Evolutionary conservation across 2,113 vertebrate genomes (phyloP), one percentile per base, ranked within the genome.

Genomic region (Micronisus gabar): DNA sequence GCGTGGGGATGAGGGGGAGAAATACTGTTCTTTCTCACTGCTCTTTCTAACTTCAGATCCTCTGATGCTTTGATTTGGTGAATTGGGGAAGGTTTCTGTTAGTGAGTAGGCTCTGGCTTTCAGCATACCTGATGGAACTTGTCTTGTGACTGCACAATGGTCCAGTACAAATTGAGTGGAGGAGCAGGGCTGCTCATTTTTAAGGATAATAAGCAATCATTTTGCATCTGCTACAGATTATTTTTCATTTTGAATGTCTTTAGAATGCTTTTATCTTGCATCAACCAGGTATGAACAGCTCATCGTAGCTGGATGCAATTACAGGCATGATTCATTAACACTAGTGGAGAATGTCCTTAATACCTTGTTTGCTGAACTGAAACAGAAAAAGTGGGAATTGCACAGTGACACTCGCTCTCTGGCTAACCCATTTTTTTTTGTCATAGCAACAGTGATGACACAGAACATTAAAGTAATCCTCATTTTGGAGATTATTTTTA

Each of bases 401-500:
- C 32, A 53, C 26, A 25, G 32, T 85, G 58, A 85, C 32, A 3
- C 27, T 56, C 11, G 15, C 34, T 74, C 18, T 72, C 65, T 86
- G n/a, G n/a, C 55, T 75, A 56, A 71, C 29, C 27, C 22, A 18
- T 1, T 71, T 61, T 86, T 86, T 91, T 91, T 63, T 47, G 29
- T 82, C 32, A 36, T 53, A 45, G 68, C 55, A 93, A 86, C 53
- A 61, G 50, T 29, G 34, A 62, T 92, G 43, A 65, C 21, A 61
- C 30, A 70, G 36, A 93, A 81, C 9, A 25, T 52, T 81, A 59
- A 91, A 75, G 40, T 45, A 92, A 74, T 79, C 50, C 43, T 96
- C 15, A 61, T 87, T 96, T 70, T 94, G 48, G 63, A 78, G 43
- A 41, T 81, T 78, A 73, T 78, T 93, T 95, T 97, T 93, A 91